Base-by-base conservation (phyloP, 1,140 invertebrate genomes). In the Phymastichus coffea region DNA sequence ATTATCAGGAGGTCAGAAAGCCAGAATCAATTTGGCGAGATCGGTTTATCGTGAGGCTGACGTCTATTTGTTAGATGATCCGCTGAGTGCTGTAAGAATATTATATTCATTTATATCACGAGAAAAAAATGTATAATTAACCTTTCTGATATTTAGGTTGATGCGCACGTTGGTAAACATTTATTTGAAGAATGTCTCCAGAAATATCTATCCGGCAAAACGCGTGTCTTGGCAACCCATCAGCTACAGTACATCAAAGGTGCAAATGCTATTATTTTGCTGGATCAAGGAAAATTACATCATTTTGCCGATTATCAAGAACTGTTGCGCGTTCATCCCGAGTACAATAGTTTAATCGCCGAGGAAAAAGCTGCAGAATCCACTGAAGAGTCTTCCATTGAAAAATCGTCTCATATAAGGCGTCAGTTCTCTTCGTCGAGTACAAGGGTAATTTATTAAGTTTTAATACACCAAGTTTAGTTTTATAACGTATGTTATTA, bases 1-100 rank as follows among this genome's bases (percentile, higher is more conserved):
- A 1, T 77, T 94, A 0, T 92, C 89, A 41, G 93, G 92, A 4
- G 92, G 93, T 25, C 93, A 95, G 68, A 92, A 90, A 73, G 92
- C 92, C 4, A 80, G 92, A 63, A 87, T 95, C 4, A 92, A 90
- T 77, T 75, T 90, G 12, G 89, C 87, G 0, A 81, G 88, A 66
- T 80, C 85, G 2, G 78, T 88, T 2, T 88, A 88, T 54, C 77
- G 85, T 57, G 73, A 92, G 67, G 86, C 89, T 0, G 91, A 94
- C 66, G 84, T 94, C 33, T 93, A 93, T 65, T 71, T 95, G 1
- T 72, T 95, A 15, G 92, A 95, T 66, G 92, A 95, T 75, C 91
- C 92, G 1, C 75, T 94, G 1, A 91, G 89, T 46, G 92, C 92
- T 1, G 88, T 84, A 62, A 67, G 67, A 65, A 46, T 51, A 25